Conservation (phyloP, 2,797 vertebrate species). For the Liparis tanakae region DNA sequence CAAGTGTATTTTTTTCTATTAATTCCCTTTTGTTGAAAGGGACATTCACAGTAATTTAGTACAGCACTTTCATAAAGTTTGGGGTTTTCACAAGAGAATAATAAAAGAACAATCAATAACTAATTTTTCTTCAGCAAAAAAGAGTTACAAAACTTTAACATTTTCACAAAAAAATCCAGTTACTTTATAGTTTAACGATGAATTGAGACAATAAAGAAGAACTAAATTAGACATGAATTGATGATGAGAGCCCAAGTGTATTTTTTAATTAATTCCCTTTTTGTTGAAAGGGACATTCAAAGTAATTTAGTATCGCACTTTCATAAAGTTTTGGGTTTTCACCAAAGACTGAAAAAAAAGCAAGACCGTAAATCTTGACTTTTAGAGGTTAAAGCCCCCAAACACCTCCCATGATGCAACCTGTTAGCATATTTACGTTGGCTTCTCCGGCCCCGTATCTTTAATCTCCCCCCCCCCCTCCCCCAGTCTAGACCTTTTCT, state of each 20-base stretch:
- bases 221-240: neutral
- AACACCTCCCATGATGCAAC: slow-evolving; percentile 3
- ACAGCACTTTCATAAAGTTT: too few species aligned
- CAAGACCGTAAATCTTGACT: neutral
- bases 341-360: neutral
- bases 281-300: neutral
- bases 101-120: neutral
- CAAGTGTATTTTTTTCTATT: too few species aligned
- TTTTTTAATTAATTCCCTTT: neutral
- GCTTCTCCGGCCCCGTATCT: neutral
- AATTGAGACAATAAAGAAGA: neutral
- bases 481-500: neutral
- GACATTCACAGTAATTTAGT: too few species aligned
- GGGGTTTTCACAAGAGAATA: too few species aligned
- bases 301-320: neutral
- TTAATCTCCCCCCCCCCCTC: neutral
- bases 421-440: slow-evolving; percentile 9
- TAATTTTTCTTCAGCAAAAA: neutral
- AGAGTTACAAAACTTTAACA: neutral
- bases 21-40: too few species aligned
- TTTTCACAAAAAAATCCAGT: neutral
- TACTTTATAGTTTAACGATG: neutral
- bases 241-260: neutral
- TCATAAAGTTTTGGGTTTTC: neutral
- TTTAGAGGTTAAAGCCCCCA: neutral